Conservation (phyloP, 2,113 vertebrate genomes). For the Sialia sialis region DNA sequence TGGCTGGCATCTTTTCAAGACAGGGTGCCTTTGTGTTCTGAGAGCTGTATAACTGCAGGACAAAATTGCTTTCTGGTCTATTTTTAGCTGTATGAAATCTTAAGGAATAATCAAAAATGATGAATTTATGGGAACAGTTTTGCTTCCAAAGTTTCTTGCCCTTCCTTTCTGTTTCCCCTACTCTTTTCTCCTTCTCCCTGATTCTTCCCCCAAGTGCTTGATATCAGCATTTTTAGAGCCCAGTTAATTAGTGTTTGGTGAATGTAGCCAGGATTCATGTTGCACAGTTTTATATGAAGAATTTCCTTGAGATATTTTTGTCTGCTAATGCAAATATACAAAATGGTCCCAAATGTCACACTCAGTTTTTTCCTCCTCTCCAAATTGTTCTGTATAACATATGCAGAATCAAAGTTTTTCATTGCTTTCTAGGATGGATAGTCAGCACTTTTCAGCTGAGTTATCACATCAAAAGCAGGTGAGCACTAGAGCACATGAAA, state of each 20-base stretch:
- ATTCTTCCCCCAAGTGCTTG: not conserved
- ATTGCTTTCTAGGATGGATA: not conserved
- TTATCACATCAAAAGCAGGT: slow-evolving; percentile 23
- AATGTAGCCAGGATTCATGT: not conserved
- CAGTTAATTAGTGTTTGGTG: not conserved
- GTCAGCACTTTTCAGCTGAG: not conserved
- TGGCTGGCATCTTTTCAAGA: not conserved
- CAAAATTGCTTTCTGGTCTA: not conserved
- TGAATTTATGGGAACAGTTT: not conserved
- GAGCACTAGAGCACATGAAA: not conserved
- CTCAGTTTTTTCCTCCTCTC: not conserved
- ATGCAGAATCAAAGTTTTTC: not conserved
- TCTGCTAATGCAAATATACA: not conserved
- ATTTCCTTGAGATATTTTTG: not conserved
- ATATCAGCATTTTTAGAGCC: not conserved
- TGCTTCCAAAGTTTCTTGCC: not conserved
- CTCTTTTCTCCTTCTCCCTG: not conserved
- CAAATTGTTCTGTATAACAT: not conserved
- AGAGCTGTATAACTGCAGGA: not conserved
- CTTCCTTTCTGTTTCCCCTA: not conserved
- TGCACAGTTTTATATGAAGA: not conserved
- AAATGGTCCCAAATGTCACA: not conserved
- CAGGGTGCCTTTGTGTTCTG: not conserved
- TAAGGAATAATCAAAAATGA: not conserved
- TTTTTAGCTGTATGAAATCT: not conserved